phyloP scores from a whole-genome alignment of 2,888 invertebrate species.

The Saturnia japonica region DNA sequence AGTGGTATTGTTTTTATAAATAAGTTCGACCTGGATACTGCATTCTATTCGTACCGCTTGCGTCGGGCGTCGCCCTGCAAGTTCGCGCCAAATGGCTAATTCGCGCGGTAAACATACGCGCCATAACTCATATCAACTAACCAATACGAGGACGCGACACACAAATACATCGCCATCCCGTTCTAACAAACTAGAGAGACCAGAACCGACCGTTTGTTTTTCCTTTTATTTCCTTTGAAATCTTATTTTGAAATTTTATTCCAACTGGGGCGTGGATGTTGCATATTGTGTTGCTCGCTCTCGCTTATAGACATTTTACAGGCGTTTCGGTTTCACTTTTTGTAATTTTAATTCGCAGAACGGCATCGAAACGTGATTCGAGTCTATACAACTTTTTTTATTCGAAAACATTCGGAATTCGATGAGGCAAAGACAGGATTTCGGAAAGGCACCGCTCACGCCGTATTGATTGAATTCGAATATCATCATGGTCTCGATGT shows the following conservation, averaged over 20 bases:
- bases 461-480: conserved; percentile 56
- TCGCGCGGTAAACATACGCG: conserved; percentile 76
- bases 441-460: conserved; percentile 51
- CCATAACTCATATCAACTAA: conserved; percentile 79
- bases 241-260: conserved; percentile 82
- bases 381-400: conserved; percentile 77
- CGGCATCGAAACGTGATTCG: conserved; percentile 78
- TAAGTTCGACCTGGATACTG: conserved; percentile 17
- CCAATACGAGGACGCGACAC: conserved; percentile 59
- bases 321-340: conserved; percentile 72
- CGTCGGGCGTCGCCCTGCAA: conserved; percentile 65
- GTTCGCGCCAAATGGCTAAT: conserved; percentile 77
- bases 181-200: conserved; percentile 75
- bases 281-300: conserved; percentile 81
- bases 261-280: conserved; percentile 81
- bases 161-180: conserved; percentile 59
- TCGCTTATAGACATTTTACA: conserved; percentile 50
- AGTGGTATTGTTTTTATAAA: conserved; percentile 24
- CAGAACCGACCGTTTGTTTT: conserved; percentile 72
- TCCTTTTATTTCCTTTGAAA: conserved; percentile 79
- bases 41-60: conserved; percentile 38
- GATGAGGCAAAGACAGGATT: conserved; percentile 64
- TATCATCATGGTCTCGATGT: conserved; percentile 31
- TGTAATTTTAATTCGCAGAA: conserved; percentile 82
- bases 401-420: conserved; percentile 71